Conservation (phyloP, 2,797 vertebrate genomes). For the Poeciliopsis infans region DNA sequence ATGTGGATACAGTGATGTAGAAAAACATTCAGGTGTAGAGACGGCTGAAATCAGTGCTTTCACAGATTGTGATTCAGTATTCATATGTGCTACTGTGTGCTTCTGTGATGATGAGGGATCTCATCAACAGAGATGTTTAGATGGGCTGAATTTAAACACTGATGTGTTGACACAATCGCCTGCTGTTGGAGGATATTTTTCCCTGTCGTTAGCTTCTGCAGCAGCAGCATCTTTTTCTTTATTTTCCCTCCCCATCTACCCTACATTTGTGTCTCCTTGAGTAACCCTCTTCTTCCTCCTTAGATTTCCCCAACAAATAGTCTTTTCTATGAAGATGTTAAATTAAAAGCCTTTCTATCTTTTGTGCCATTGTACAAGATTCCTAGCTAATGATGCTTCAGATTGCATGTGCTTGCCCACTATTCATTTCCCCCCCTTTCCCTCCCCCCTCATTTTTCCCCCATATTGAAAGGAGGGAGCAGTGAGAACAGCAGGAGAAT, state of each 20-base stretch:
- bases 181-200: conserved; percentile 57
- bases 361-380: conserved; percentile 62
- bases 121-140: conserved; percentile 19
- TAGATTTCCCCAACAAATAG: conserved; percentile 11
- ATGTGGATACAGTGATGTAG: conserved; percentile 55
- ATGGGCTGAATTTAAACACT: conserved; percentile 49
- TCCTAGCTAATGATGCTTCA: conserved; percentile 67
- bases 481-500: conserved; percentile 75
- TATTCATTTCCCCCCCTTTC: conserved; percentile 45
- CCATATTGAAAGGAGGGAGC: conserved; percentile 70
- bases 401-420: conserved; percentile 47
- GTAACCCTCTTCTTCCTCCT: conserved; percentile 8
- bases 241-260: conserved; percentile 21
- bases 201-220: conserved; percentile 33
- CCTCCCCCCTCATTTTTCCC: conserved; percentile 52
- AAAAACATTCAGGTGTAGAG: conserved; percentile 60
- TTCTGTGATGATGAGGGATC: conserved; percentile 46
- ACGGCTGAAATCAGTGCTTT: conserved; percentile 41
- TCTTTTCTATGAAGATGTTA: conserved; percentile 3
- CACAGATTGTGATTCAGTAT: conserved; percentile 58
- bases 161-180: conserved; percentile 64
- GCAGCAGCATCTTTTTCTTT: conserved; percentile 31
- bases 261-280: conserved; percentile 34
- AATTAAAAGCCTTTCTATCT: conserved; percentile 14
- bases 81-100: conserved; percentile 53